Evolutionary conservation across 2,888 invertebrate species (phyloP).

Genomic region (Sphecodes monilicornis): DNA sequence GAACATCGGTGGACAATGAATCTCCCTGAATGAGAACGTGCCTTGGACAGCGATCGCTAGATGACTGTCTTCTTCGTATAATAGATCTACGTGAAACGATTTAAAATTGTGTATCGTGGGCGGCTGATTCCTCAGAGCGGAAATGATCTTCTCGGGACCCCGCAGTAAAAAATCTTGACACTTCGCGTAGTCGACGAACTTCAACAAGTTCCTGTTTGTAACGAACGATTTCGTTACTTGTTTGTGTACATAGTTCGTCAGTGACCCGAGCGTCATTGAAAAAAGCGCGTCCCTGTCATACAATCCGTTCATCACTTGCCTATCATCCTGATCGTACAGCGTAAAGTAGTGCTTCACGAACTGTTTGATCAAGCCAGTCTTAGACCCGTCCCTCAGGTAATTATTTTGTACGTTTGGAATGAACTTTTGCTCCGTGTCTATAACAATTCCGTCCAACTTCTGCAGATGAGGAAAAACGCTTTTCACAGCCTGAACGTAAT

Average conservation of each 20-base stretch:
- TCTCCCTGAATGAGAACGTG: constrained; percentile 77
- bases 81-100: constrained; percentile 77
- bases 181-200: constrained; percentile 82
- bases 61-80: constrained; percentile 72
- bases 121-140: constrained; percentile 76
- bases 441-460: constrained; percentile 78
- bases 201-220: constrained; percentile 80
- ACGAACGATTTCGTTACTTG: constrained; percentile 78
- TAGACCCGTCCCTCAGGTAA: constrained; percentile 75
- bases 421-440: constrained; percentile 76
- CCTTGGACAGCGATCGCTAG: constrained; percentile 79
- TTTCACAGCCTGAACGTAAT: constrained; percentile 78
- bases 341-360: constrained; percentile 80
- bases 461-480: constrained; percentile 79
- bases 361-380: constrained; percentile 77
- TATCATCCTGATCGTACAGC: constrained; percentile 81
- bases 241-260: constrained; percentile 76
- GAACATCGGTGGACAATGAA: constrained; percentile 72
- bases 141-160: constrained; percentile 81
- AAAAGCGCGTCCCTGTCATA: constrained; percentile 81
- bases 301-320: constrained; percentile 79
- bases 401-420: constrained; percentile 71
- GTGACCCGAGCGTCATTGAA: constrained; percentile 79
- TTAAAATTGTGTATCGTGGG: constrained; percentile 78
- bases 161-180: constrained; percentile 80